Base-by-base conservation (phyloP, 2,113 vertebrate species). In the Aleadryas rufinucha region DNA sequence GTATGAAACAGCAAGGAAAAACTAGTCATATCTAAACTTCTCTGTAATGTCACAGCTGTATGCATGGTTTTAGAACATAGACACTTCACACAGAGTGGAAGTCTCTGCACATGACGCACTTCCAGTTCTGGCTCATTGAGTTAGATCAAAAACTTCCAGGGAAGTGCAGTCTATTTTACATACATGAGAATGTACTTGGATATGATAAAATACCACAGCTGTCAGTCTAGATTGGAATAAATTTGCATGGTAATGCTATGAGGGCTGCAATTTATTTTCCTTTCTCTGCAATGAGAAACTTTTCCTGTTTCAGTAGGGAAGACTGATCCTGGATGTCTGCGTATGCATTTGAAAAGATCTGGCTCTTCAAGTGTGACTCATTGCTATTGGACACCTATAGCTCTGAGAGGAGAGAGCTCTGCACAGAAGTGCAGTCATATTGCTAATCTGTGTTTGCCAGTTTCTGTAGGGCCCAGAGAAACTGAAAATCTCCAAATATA, bases 261-360 rank as follows among this genome's bases (percentile, higher is more conserved):
- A 94, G 42, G 41, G 37, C 57, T 94, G 78, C 88, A 90, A 80
- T 93, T 84, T 89, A 56, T 95, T 91, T 86, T 90, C 24, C 26
- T 65, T 77, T 77, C 35, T 88, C 75, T 88, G 35, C 75, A 88
- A 50, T 70, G 49, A 82, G 82, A 74, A 94, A 82, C 78, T 68
- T 91, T 65, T 42, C 42, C 23, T 63, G 30, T 83, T 96, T 86
- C 71, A 66, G 45, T 28, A 27, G 39, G 31, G 13, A 82, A 72
- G 53, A 85, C 4, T 72, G 95, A 87, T 79, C 57, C 61, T 49
- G 37, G 23, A 47, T 85, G 45, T 56, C 74, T 84, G 69, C 41
- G 39, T 37, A 28, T 6, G 37, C 56, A 56, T 85, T 89, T 76
- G 61, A 69, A 82, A 92, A 89, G 56, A 60, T 30, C 37, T 84